phyloP scores from a whole-genome alignment of 2,113 vertebrate species.

The Myiozetetes cayanensis region DNA sequence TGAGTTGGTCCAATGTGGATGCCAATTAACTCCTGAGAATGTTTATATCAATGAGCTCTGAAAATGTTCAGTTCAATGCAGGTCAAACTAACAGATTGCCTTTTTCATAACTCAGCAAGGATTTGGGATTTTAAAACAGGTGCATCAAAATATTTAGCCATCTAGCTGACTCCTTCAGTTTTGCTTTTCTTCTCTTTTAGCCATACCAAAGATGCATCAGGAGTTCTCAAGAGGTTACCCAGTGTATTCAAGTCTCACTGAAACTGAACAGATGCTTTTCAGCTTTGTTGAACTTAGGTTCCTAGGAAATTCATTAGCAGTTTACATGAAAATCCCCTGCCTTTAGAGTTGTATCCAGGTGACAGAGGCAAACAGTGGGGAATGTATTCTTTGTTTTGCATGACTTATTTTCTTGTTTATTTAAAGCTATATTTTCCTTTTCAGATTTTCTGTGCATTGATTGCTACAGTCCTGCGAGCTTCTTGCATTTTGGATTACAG shows the following conservation, averaged over 20 bases:
- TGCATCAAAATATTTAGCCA: neutral
- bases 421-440: neutral
- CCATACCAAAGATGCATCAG: neutral
- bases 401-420: neutral
- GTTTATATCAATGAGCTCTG: neutral
- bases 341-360: neutral
- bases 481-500: neutral
- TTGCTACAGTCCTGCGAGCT: neutral
- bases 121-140: neutral
- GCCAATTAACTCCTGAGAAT: neutral
- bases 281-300: neutral
- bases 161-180: neutral
- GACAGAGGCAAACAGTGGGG: neutral
- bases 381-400: neutral
- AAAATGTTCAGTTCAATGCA: neutral
- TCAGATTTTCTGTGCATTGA: neutral
- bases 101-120: neutral
- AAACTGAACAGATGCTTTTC: constrained; percentile 10
- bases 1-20: neutral
- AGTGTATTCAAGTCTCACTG: neutral
- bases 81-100: neutral
- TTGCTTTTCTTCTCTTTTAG: neutral
- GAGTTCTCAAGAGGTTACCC: neutral
- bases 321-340: neutral
- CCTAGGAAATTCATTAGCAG: constrained; percentile 17